Conservation (phyloP, 2,113 vertebrate species). For the Pitta sordida region DNA sequence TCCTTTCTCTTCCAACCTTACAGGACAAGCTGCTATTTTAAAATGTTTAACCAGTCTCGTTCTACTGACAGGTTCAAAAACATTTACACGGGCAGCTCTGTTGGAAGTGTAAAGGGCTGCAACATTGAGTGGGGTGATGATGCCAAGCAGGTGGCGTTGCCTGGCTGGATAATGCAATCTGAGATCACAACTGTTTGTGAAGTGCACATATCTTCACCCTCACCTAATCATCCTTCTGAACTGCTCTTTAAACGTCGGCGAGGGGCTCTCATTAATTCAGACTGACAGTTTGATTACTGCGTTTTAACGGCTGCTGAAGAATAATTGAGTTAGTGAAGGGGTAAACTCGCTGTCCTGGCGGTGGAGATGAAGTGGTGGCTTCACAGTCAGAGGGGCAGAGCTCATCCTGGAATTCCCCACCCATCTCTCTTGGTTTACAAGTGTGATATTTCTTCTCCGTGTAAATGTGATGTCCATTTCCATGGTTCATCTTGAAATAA, state of each 20-base stretch:
- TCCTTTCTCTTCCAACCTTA: background rate
- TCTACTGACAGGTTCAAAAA: background rate
- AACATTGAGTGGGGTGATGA: background rate
- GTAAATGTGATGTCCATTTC: background rate
- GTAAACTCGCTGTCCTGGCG: slow-evolving; percentile 29
- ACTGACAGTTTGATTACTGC: slow-evolving; percentile 42
- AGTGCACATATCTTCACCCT: background rate
- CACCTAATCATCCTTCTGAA: background rate
- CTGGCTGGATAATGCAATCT: background rate
- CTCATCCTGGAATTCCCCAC: background rate
- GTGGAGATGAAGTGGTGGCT: background rate
- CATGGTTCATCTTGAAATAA: background rate
- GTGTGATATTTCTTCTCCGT: background rate
- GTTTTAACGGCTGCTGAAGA: slow-evolving; percentile 36
- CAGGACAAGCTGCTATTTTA: background rate
- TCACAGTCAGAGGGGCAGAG: background rate
- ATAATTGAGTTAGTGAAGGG: slow-evolving; percentile 25
- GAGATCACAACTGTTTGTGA: background rate
- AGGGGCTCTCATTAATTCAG: slow-evolving; percentile 10
- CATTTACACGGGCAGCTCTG: background rate
- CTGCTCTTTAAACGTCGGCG: background rate
- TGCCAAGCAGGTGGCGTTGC: background rate
- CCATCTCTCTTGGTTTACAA: background rate
- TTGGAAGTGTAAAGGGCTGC: background rate
- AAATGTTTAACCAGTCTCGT: background rate